These are phyloP conservation scores for Drosophila ohnishii DNA, from an alignment of 1,140 invertebrate genomes.

Conservation along the genomic window DNA sequence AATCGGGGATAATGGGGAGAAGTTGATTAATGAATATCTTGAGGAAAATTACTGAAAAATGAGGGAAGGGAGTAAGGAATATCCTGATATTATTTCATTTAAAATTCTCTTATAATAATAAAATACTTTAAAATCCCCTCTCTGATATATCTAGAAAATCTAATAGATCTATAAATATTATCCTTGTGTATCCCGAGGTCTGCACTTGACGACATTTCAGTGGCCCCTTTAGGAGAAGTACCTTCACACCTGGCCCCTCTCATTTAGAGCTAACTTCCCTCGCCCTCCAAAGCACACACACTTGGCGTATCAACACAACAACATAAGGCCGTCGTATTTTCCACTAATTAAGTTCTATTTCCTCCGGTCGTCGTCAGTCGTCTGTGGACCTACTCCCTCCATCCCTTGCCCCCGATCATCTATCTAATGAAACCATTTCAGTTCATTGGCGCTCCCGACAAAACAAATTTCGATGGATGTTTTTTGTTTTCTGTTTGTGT, in stretches of 20 bases:
- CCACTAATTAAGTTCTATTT: slow-evolving; percentile 73
- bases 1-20: neutral
- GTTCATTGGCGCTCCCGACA: slow-evolving; percentile 66
- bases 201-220: slow-evolving; percentile 11
- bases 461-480: slow-evolving; percentile 36
- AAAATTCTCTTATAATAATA: neutral
- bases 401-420: slow-evolving; percentile 9
- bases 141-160: neutral
- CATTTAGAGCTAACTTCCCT: neutral
- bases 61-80: neutral
- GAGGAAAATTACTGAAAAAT: neutral
- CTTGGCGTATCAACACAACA: slow-evolving; percentile 35
- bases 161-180: slow-evolving; percentile 24
- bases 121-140: neutral
- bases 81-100: neutral
- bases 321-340: slow-evolving; percentile 43
- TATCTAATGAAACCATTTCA: slow-evolving; percentile 69
- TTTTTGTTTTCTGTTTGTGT: slow-evolving; percentile 27
- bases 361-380: slow-evolving; percentile 44
- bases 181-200: slow-evolving; percentile 1
- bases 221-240: slow-evolving; percentile 22
- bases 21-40: neutral
- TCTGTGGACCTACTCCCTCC: neutral
- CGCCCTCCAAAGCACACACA: neutral
- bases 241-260: slow-evolving; percentile 11